Base-by-base conservation (phyloP, 2,888 invertebrate genomes). In the Pandemis cinnamomeana region DNA sequence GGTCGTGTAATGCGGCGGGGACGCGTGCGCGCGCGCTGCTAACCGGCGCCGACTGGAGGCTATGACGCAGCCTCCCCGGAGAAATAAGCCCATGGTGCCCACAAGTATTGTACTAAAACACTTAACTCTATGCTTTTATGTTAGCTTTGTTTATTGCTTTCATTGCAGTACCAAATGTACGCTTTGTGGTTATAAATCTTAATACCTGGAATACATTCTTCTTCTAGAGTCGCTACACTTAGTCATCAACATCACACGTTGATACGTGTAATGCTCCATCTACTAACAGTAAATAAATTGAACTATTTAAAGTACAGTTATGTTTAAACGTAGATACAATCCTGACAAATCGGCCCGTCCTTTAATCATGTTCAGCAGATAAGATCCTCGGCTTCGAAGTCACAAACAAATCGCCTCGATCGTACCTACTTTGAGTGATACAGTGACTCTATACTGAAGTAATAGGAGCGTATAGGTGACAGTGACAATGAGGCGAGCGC, bases 1-100 rank as follows among this genome's bases (percentile, higher is more conserved):
- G 82, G 80, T 81, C 80, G 81, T 79, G 81, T 79, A 78, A 79
- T 78, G 75, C 76, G 80, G 11, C 58, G 58, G 20, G 46, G 78
- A 92, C 86, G 86, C 93, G 94, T 93, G 93, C 93, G 94, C 89
- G 79, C 93, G 93, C 93, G 93, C 90, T 78, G 86, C 86, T 86
- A 73, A 84, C 91, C 86, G 87, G 86, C 89, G 85, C 87, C 90
- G 86, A 94, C 93, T 94, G 91, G 89, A 91, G 90, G 88, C 89
- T 91, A 89, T 87, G 89, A 89, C 83, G 85, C 88, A 89, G 84
- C 89, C 87, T 91, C 90, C 88, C 86, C 83, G 81, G 79, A 84
- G 80, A 83, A 85, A 87, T 87, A 87, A 86, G 83, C 78, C 68
- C 67, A 70, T 69, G 66, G 66, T 69, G 67, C 67, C 69, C 74